Base-by-base conservation (phyloP, 2,113 vertebrate species). In the Stegostoma tigrinum region DNA sequence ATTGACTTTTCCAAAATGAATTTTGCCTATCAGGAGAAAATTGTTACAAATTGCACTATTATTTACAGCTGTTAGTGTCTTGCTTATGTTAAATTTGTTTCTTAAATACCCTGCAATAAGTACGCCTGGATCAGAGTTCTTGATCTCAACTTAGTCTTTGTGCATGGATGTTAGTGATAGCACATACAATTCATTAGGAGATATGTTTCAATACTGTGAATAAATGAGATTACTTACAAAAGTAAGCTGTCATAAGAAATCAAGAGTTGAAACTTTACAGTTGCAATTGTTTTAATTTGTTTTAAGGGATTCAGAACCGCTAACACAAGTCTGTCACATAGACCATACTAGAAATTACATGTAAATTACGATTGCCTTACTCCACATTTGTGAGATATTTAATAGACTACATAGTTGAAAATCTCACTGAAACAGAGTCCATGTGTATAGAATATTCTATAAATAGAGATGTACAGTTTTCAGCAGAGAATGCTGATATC, bases 401-500 rank as follows among this genome's bases (percentile, higher is more conserved):
- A 72, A 95, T 95, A 95, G 34, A 95, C 14, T 95, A 48, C 68
- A 72, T 34, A 5, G 4, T 52, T 95, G 52, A 72, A 72, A 52
- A 30, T 95, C 42, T 95, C 67, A 95, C 68, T 95, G 42, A 95
- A 72, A 45, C 38, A 72, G 67, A 72, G 66, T 72, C 7, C 67
- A 72, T 5, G 38, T 95, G 67, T 72, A 30, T 95, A 34, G 68
- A 48, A 64, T 66, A 93, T 66, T 93, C 34, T 93, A 38, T 72
- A 0, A 38, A 42, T n/a, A 68, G n/a, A 94, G 64, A 12, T 94
- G 64, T 70, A 94, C 38, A 70, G 91, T 68, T 94, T 90, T 98
- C 97, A 98, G 96, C 98, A 99, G 96, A 99, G 97, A 17, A 97
- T 97, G 96, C 98, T 98, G 2, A 99, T 99, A 96, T 99, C 98